Evolutionary conservation across 2,888 invertebrate genomes (phyloP).

Genomic region (Drosophila atroscutellata): DNA sequence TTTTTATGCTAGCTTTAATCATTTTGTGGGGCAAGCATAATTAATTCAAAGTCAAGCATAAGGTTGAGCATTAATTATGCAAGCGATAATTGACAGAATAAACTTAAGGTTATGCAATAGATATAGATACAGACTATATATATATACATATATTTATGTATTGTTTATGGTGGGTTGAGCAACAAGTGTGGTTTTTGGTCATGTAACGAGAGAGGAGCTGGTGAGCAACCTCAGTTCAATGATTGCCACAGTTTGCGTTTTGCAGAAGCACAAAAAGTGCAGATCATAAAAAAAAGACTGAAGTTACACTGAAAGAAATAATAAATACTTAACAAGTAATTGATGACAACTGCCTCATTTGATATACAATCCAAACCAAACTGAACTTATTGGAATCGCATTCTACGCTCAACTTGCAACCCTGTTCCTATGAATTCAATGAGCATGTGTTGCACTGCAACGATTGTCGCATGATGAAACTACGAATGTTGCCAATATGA

Average conservation of each 20-base stretch:
- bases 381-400: neutral
- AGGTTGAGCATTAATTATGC: constrained; percentile 15
- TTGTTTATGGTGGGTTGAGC: constrained; percentile 43
- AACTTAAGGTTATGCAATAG: neutral
- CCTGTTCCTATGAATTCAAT: constrained; percentile 29
- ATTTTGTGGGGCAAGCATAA: constrained; percentile 9
- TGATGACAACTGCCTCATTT: neutral
- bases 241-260: constrained; percentile 10
- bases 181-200: constrained; percentile 26
- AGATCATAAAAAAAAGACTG: neutral
- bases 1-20: neutral
- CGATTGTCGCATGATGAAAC: constrained; percentile 31
- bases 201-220: constrained; percentile 21
- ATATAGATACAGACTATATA: too few relatives aligned
- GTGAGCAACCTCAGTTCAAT: constrained; percentile 18
- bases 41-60: constrained; percentile 12
- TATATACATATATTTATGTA: neutral
- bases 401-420: neutral
- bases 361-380: neutral
- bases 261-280: constrained; percentile 45
- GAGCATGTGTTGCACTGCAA: constrained; percentile 45
- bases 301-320: neutral
- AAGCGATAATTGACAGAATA: constrained; percentile 54
- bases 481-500: constrained; percentile 50
- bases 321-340: neutral